These are phyloP conservation scores for Hycleus cichorii DNA, from an alignment of 1,140 invertebrate genomes.

Conservation along the genomic window DNA sequence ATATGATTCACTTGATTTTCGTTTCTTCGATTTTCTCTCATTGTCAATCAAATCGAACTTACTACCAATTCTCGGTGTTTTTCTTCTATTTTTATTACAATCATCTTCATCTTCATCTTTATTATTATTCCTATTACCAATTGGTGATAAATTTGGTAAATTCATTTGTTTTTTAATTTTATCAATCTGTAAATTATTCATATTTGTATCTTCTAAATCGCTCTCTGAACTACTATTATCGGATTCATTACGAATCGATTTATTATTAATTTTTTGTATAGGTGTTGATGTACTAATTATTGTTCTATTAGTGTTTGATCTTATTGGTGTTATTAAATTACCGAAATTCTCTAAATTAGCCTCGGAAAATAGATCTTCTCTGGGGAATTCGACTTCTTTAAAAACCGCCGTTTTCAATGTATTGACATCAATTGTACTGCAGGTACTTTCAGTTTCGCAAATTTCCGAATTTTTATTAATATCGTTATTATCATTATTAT, in stretches of 20 bases:
- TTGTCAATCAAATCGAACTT: slow-evolving; percentile 5
- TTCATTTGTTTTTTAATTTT: slow-evolving; percentile 10
- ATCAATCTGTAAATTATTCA: slow-evolving; percentile 3
- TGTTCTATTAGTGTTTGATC: slow-evolving; percentile 5
- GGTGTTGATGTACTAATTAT: background rate
- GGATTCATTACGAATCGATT: background rate
- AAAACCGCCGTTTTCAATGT: slow-evolving; percentile 28
- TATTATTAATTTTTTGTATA: background rate
- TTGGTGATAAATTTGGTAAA: slow-evolving; percentile 29
- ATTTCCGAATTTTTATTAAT: slow-evolving; percentile 8
- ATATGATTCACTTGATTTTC: background rate
- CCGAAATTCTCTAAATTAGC: slow-evolving; percentile 29
- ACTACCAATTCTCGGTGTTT: background rate
- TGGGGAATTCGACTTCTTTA: slow-evolving; percentile 32
- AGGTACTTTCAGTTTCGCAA: slow-evolving; percentile 34
- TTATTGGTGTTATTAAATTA: slow-evolving; percentile 27
- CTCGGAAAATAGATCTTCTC: slow-evolving; percentile 27
- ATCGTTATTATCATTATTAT: too few species aligned
- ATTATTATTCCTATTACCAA: slow-evolving; percentile 3
- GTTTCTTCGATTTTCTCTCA: slow-evolving; percentile 9
- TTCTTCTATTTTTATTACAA: background rate
- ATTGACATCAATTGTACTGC: slow-evolving; percentile 27
- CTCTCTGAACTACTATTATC: slow-evolving; percentile 28
- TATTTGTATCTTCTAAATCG: slow-evolving; percentile 23
- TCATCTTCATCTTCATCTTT: slow-evolving; percentile 1